Conservation (phyloP, 2,797 vertebrate species). For the Etheostoma nigrum region DNA sequence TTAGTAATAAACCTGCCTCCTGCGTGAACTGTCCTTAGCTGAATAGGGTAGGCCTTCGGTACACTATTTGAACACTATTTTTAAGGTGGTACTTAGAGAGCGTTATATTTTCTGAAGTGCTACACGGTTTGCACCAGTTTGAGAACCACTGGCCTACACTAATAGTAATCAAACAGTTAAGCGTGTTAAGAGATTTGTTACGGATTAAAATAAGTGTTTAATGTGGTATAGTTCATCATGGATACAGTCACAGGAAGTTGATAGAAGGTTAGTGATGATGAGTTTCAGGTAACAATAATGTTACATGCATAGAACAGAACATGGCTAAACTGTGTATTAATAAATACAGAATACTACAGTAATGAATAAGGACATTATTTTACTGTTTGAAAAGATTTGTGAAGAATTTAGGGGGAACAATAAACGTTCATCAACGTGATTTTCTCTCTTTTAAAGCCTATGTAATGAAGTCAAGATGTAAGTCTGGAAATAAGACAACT, state of each 20-base stretch:
- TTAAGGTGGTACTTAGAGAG: too few species aligned
- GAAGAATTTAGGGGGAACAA: conserved; percentile 1
- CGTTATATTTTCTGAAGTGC: too few species aligned
- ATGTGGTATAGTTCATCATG: not conserved
- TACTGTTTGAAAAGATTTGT: conserved; percentile 21
- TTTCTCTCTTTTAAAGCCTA: conserved; percentile 39
- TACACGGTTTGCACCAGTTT: too few species aligned
- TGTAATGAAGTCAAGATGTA: conserved; percentile 62
- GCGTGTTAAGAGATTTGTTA: not conserved
- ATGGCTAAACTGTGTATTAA: not conserved
- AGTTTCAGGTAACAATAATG: not conserved
- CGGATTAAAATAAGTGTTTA: not conserved
- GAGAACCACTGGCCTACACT: too few species aligned
- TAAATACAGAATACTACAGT: conserved; percentile 1
- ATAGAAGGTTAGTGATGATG: not conserved
- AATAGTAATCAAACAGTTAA: not conserved
- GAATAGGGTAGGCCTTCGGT: too few species aligned
- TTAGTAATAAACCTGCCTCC: too few species aligned
- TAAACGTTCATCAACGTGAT: conserved; percentile 41
- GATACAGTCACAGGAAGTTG: not conserved
- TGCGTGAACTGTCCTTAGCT: too few species aligned
- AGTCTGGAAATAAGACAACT: conserved; percentile 34
- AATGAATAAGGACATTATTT: conserved; percentile 8
- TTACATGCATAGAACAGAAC: not conserved
- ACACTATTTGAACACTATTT: too few species aligned